Evolutionary conservation across 2,113 vertebrate genomes (phyloP), one percentile per base, ranked within the genome.

Genomic region (Tichodroma muraria): DNA sequence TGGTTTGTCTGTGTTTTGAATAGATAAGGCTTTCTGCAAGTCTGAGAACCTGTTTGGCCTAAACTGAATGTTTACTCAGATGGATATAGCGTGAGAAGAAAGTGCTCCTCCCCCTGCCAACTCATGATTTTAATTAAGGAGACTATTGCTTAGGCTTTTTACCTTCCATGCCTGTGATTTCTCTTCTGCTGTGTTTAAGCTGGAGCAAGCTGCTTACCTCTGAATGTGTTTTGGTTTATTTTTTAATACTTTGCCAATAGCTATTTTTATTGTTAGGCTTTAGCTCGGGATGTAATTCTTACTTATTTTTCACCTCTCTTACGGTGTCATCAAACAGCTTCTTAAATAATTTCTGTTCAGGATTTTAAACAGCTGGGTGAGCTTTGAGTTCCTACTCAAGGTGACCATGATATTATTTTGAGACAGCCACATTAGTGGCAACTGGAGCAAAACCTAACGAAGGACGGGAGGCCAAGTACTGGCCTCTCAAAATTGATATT

Each of bases 1-100:
- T 90, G 80, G 93, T 95, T 97, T 94, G 69, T 76, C 88, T 84
- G 19, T 73, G 16, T 66, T 80, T 56, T 87, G 50, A 71, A 68
- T 56, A 85, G 93, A 91, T 93, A 93, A 90, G 77, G 35, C 71
- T 89, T 91, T 73, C 71, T 57, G 25, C 64, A 90, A 60, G 35
- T 50, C 68, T 91, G 56, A 82, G 68, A 93, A 93, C 91, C 64
- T 92, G 91, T 90, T 93, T 6, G 21, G 33, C 53, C 42, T 82
- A 80, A 80, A 64, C 12, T 56, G 35, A 53, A 35, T 93, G 44
- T 84, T 88, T 94, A 8, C 31, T 63, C 5, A 13, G 28, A 25
- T 45, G 42, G 57, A 53, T 90, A 21, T 59, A 85, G 65, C 40
- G 28, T 49, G 52, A 84, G 37, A 76, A 79, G 53, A 92, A 95